Conservation (phyloP, 2,113 vertebrate species). For the Mola mola region DNA sequence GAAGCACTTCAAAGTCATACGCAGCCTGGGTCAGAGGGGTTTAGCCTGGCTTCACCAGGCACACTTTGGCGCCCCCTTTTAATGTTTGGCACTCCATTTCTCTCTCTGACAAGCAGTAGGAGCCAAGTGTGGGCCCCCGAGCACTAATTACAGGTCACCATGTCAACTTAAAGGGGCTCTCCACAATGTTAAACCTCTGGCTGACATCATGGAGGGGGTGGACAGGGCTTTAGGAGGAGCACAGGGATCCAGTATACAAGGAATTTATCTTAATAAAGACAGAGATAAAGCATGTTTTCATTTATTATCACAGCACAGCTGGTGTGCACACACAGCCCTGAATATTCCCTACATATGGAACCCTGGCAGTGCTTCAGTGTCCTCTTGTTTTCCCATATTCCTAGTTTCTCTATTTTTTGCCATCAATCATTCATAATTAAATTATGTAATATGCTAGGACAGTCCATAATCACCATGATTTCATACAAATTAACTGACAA, state of each 20-base stretch:
- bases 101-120: constrained; percentile 51
- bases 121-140: constrained; percentile 44
- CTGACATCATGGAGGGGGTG: constrained; percentile 47
- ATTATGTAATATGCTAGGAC: no score
- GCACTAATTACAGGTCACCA: constrained; percentile 69
- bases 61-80: constrained; percentile 63
- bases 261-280: constrained; percentile 36
- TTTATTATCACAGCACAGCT: constrained; percentile 27
- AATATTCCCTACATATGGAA: constrained; percentile 1
- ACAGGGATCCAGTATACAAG: background rate
- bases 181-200: constrained; percentile 21
- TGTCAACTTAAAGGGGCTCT: constrained; percentile 55
- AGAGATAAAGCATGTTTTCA: constrained; percentile 9
- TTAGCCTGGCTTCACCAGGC: constrained; percentile 51
- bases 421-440: no score
- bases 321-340: background rate
- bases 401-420: no score
- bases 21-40: constrained; percentile 36
- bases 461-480: no score
- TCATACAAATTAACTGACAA: no score
- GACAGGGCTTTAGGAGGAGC: background rate
- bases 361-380: background rate
- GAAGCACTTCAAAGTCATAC: constrained; percentile 72
- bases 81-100: constrained; percentile 65
- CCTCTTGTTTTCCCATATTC: no score